These are phyloP conservation scores for Hippocampus abdominalis DNA, from an alignment of 2,113 vertebrate genomes.

Conservation along the genomic window DNA sequence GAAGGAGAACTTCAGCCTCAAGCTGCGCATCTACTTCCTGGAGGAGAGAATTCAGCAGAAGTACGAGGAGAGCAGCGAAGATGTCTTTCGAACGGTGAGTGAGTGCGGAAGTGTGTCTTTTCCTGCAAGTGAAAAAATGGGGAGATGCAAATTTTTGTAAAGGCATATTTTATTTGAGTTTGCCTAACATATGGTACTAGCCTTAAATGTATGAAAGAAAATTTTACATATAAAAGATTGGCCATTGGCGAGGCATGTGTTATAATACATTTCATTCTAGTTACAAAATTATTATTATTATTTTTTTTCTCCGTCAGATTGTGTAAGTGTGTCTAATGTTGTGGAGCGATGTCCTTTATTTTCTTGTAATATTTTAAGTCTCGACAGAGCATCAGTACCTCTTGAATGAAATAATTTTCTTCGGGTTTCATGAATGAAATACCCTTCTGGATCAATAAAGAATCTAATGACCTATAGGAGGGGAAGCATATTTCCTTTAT, in stretches of 20 bases:
- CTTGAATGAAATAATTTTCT: background rate
- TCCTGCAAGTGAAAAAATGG: background rate
- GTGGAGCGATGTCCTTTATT: too few relatives aligned
- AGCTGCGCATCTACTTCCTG: slow-evolving; percentile 98
- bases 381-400: background rate
- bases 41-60: slow-evolving; percentile 96
- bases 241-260: too few relatives aligned
- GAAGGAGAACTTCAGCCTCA: slow-evolving; percentile 99
- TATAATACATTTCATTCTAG: too few relatives aligned
- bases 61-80: slow-evolving; percentile 85
- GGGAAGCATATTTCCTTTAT: too few relatives aligned
- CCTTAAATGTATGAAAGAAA: too few relatives aligned
- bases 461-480: background rate
- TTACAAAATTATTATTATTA: too few relatives aligned
- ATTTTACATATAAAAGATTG: too few relatives aligned
- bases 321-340: background rate
- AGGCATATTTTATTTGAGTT: too few relatives aligned
- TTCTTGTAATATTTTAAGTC: background rate
- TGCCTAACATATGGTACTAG: too few relatives aligned
- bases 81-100: slow-evolving; percentile 89
- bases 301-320: too few relatives aligned
- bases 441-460: background rate
- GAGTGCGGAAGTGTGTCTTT: background rate
- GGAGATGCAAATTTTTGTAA: too few relatives aligned
- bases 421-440: background rate